A percentile compares a stretch with the other conserved stretches of the same genome.
phyloP scores from a whole-genome alignment of 2,113 vertebrate genomes.

The Tragelaphus imberbis region DNA sequence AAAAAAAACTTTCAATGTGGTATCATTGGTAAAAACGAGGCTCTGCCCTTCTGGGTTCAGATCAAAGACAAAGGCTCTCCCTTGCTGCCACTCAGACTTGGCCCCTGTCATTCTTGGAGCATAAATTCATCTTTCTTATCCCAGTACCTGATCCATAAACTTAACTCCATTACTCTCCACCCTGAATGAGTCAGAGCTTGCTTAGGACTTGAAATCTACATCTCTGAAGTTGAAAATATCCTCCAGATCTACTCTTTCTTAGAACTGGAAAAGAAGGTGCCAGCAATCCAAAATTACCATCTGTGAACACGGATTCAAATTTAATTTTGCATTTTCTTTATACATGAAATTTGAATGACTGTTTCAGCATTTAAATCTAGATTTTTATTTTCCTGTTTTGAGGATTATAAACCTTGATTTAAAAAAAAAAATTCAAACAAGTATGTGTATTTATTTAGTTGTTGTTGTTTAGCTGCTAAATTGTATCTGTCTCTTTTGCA shows the following conservation, averaged over 20 bases:
- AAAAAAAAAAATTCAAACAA: conserved; percentile 56
- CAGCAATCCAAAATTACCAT: not conserved
- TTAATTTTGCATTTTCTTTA: not conserved
- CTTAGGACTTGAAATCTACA: conserved; percentile 19
- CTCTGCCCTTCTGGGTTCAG: not conserved
- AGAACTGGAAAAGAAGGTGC: not conserved
- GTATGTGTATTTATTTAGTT: not conserved
- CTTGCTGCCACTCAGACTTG: no score
- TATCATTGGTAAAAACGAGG: not conserved
- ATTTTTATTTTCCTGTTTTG: conserved; percentile 46
- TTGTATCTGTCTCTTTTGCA: not conserved
- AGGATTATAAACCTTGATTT: not conserved
- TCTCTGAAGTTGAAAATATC: not conserved
- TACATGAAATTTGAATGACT: not conserved
- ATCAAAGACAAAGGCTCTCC: not conserved
- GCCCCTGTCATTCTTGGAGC: not conserved
- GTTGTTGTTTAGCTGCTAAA: not conserved
- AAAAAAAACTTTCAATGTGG: not conserved
- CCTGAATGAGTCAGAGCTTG: conserved; percentile 17
- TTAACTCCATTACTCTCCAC: not conserved
- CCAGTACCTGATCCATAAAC: not conserved
- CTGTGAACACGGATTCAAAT: not conserved
- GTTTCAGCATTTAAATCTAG: not conserved
- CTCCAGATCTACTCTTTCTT: conserved; percentile 33
- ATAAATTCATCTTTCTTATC: not conserved